These are phyloP conservation scores for Scleropages formosus DNA, from an alignment of 2,797 vertebrate genomes.

Conservation along the genomic window DNA sequence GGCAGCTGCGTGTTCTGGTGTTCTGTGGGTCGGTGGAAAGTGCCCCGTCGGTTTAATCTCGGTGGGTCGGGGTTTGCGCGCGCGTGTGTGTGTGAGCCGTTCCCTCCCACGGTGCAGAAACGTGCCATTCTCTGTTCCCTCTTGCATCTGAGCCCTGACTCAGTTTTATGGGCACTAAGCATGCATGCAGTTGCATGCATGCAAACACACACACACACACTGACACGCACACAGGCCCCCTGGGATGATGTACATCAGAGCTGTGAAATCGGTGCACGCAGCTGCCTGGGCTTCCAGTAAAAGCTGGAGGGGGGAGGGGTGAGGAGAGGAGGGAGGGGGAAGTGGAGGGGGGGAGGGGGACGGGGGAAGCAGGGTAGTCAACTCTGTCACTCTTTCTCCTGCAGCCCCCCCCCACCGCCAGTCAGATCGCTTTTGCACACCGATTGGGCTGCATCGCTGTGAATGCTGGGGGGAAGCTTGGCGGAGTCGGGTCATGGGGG, in stretches of 20 bases:
- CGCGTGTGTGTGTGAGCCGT: too few relatives aligned
- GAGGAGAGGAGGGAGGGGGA: too few relatives aligned
- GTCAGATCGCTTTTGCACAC: neutral
- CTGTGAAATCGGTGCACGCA: constrained; percentile 3
- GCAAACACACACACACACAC: neutral
- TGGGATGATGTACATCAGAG: neutral
- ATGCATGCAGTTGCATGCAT: neutral
- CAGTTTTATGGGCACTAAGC: too few relatives aligned
- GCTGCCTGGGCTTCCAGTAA: constrained; percentile 22
- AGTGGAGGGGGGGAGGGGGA: neutral
- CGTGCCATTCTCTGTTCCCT: too few relatives aligned
- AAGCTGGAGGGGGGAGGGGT: neutral
- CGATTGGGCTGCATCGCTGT: neutral
- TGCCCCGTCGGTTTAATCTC: too few relatives aligned
- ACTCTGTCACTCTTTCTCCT: neutral
- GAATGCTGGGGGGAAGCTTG: neutral
- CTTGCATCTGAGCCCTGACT: too few relatives aligned
- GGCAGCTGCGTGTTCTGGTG: too few relatives aligned
- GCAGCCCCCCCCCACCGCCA: neutral
- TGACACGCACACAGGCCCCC: neutral
- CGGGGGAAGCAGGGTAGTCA: too few relatives aligned
- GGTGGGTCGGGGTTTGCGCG: too few relatives aligned
- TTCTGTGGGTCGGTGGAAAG: too few relatives aligned
- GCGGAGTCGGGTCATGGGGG: neutral
- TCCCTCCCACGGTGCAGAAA: too few relatives aligned